phyloP scores from a whole-genome alignment of 2,797 vertebrate genomes.

The Phoebastria nigripes region DNA sequence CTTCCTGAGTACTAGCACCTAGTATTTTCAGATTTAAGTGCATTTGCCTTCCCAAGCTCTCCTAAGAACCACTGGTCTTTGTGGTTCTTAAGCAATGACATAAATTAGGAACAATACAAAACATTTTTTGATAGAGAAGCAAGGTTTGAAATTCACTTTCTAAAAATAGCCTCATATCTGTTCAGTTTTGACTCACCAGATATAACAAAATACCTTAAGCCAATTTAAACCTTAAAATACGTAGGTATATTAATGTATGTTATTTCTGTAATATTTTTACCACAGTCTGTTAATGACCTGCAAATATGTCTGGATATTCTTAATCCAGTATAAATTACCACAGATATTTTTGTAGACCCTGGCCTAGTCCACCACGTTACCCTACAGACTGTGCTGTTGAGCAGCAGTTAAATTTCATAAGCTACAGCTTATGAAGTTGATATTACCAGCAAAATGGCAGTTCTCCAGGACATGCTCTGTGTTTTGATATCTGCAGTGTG shows the following conservation, averaged over 20 bases:
- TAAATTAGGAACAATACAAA: background rate
- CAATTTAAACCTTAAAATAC: background rate
- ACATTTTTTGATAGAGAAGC: background rate
- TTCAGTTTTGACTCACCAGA: background rate
- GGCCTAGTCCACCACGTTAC: background rate
- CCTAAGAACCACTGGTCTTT: background rate
- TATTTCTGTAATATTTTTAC: background rate
- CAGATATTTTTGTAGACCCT: background rate
- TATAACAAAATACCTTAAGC: background rate
- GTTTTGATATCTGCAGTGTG: background rate
- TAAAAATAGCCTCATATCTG: background rate
- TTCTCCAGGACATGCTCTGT: background rate
- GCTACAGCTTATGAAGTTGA: background rate
- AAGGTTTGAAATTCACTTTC: background rate
- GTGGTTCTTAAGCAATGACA: background rate
- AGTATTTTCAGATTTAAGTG: background rate
- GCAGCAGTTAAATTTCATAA: background rate
- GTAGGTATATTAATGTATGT: background rate
- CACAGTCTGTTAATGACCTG: background rate
- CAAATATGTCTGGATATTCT: background rate
- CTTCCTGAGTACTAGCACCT: background rate
- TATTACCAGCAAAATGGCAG: background rate
- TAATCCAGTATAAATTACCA: background rate
- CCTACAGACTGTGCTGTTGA: background rate
- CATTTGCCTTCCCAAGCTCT: background rate